Evolutionary conservation across 2,113 vertebrate genomes (phyloP), one percentile per base, ranked within the genome.

Genomic region (Setophaga petechia): DNA sequence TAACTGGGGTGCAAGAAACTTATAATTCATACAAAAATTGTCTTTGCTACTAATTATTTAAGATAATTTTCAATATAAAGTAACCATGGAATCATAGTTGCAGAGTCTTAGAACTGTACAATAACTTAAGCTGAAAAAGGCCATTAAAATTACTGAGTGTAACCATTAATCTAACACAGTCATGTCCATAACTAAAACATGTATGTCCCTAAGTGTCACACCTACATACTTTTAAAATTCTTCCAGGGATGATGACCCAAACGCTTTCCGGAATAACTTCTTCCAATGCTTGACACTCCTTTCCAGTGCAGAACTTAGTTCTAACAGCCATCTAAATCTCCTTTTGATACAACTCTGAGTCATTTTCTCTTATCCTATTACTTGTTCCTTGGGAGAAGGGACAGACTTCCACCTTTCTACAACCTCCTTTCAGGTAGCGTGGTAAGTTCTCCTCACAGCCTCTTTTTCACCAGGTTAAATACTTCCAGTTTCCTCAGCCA

Each of bases 381-480:
- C 11, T 49, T 65, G 25, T 27, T 80, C 14, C 15, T 20, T 81
- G 67, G 22, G 10, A 58, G 27, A 51, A 73, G 31, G 66, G 25
- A 43, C 0, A 0, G 16, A 57, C 7, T 6, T 17, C 11, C 14
- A 43, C 11, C 20, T 88, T 35, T 7, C 17, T 43, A 20, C 18
- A 51, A 5, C 18, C 4, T 58, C 15, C 22, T 59, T 59, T 44
- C 23, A 19, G 37, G 37, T 39, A 39, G 37, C 37, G 4, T 10
- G 10, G 11, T 44, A 13, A 66, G 5, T 7, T 37, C 18, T 37
- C 15, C 19, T 39, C 27, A 19, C 25, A 63, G 14, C 13, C 21
- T 31, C 21, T 11, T 43, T 51, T 80, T 15, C 0, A 0, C 15
- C 27, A 37, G 17, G 6, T 63, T 37, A 65, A 65, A 73, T 30